These are phyloP conservation scores for Stramonita haemastoma DNA, from an alignment of 2,888 invertebrate genomes.

Conservation along the genomic window DNA sequence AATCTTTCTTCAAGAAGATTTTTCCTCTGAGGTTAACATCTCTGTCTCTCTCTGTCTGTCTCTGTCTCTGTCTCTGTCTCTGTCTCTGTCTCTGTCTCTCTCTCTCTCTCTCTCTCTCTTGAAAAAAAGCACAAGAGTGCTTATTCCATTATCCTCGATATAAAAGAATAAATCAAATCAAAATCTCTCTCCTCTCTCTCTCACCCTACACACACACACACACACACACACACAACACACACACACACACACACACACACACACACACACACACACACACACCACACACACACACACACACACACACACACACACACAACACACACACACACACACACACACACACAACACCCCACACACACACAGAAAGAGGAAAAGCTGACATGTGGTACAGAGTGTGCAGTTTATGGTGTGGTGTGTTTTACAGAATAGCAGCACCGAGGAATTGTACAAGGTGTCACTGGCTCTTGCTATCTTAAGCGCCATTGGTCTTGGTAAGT, in stretches of 20 bases:
- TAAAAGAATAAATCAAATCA: no score
- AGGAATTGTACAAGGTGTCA: conserved; percentile 60
- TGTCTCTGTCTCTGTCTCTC: conserved; percentile 17
- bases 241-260: neutral
- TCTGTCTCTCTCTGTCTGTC: neutral
- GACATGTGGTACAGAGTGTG: no score
- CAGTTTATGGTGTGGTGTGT: no score
- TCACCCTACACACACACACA: conserved; percentile 12
- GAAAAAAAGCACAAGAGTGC: neutral
- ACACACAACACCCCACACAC: neutral
- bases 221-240: neutral
- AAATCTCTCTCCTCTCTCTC: neutral
- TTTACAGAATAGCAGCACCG: conserved; percentile 59
- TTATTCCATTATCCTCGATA: no score
- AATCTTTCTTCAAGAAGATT: no score
- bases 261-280: neutral
- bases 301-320: neutral
- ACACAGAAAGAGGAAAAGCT: no score
- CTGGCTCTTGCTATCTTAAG: conserved; percentile 50
- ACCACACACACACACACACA: neutral
- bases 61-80: conserved; percentile 17
- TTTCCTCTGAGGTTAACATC: no score
- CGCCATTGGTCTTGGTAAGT: conserved; percentile 48
- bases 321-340: neutral
- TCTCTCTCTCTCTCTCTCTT: neutral